phyloP scores from a whole-genome alignment of 2,888 invertebrate species.

The Lottia gigantea region DNA sequence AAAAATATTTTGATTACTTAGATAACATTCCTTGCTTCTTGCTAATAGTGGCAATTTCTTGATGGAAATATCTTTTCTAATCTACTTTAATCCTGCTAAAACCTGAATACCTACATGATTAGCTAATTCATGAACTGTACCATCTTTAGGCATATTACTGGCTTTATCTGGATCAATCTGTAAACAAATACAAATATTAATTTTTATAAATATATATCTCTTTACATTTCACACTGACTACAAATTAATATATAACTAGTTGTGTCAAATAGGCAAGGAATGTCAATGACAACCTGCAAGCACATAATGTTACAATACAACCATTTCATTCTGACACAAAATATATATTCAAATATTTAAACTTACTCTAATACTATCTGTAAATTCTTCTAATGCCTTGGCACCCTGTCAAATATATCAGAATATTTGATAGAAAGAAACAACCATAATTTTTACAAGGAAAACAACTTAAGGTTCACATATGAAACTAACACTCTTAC shows the following conservation, averaged over 20 bases:
- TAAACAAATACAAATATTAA: slow-evolving; percentile 19
- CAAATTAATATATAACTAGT: neutral
- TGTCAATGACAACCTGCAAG: no score
- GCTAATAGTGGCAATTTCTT: no score
- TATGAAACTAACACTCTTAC: no score
- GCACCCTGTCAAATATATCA: slow-evolving; percentile 76
- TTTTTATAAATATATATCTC: neutral
- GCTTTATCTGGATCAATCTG: slow-evolving; percentile 72
- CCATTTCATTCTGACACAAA: no score
- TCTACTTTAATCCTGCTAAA: no score
- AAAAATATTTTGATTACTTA: no score
- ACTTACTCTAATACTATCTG: slow-evolving; percentile 80
- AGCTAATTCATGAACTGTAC: slow-evolving; percentile 96
- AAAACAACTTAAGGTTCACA: no score
- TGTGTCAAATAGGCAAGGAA: no score
- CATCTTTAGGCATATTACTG: slow-evolving; percentile 88
- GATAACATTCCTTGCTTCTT: no score
- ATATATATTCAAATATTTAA: neutral
- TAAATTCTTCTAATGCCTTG: slow-evolving; percentile 90
- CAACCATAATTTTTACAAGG: no score
- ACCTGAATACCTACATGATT: slow-evolving; percentile 78
- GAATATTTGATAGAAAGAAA: neutral
- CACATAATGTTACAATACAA: no score
- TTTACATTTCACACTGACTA: neutral
- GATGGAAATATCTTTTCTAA: no score